These are phyloP conservation scores for Zeugodacus cucurbitae DNA, from an alignment of 1,140 invertebrate genomes.

Conservation along the genomic window DNA sequence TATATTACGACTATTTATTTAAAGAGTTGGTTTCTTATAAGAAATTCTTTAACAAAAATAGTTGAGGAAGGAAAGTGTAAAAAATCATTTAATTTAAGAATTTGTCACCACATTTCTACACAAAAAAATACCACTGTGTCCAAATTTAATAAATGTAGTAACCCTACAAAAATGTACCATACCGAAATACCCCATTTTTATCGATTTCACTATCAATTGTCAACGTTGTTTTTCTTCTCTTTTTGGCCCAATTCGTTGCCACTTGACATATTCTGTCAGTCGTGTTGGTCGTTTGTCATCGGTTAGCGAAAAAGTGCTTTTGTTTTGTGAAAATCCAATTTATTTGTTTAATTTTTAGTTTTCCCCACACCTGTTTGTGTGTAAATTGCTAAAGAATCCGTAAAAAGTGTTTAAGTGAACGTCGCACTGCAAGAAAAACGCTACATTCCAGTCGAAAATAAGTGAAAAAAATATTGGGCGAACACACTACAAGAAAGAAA, in stretches of 20 bases:
- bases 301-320: constrained; percentile 30
- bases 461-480: background rate
- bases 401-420: background rate
- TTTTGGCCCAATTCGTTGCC: background rate
- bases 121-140: background rate
- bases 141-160: background rate
- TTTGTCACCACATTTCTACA: too few species aligned
- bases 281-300: constrained; percentile 29
- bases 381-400: background rate
- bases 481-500: constrained; percentile 32
- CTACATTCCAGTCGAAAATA: constrained; percentile 39
- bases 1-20: too few species aligned
- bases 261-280: constrained; percentile 32
- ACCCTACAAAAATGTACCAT: background rate
- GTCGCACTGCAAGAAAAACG: background rate
- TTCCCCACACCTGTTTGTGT: constrained; percentile 29
- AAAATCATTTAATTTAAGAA: too few species aligned
- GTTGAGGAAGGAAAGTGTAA: too few species aligned
- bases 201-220: background rate
- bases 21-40: too few species aligned
- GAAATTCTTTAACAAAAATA: too few species aligned
- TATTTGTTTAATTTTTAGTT: constrained; percentile 38
- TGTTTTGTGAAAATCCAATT: constrained; percentile 38
- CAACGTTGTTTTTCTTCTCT: background rate
- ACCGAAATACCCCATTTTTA: constrained; percentile 11